phyloP scores from a whole-genome alignment of 2,888 invertebrate genomes.

The Epinotia demarniana region DNA sequence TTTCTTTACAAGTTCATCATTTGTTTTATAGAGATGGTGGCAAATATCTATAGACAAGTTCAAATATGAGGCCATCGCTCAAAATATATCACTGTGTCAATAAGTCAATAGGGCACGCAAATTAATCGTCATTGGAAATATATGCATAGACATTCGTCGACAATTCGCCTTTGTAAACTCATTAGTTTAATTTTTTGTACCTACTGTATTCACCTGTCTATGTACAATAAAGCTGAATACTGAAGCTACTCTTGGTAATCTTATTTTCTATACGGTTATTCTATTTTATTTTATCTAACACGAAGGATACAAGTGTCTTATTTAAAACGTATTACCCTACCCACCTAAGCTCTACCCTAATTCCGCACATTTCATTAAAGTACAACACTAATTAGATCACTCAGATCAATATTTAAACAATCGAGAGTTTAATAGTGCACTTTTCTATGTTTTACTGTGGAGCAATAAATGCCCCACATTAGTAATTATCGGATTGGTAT shows the following conservation, averaged over 20 bases:
- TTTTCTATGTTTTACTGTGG: conserved; percentile 64
- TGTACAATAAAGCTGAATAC: no score
- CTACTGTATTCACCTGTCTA: no score
- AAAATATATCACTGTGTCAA: no score
- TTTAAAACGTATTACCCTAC: neutral
- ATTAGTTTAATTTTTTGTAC: no score
- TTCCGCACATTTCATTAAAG: neutral
- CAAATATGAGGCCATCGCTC: no score
- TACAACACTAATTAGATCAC: conserved; percentile 6
- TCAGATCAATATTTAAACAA: conserved; percentile 19
- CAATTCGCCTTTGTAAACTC: neutral
- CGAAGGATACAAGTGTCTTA: neutral
- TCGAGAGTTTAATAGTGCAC: conserved; percentile 22
- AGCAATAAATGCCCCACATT: conserved; percentile 72
- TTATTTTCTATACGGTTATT: no score
- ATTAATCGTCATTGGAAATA: neutral
- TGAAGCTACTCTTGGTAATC: no score
- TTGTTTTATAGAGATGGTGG: no score
- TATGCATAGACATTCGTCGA: neutral
- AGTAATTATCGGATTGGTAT: conserved; percentile 73
- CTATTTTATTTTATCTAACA: neutral
- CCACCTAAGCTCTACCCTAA: neutral
- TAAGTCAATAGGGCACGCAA: neutral
- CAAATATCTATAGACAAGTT: no score
- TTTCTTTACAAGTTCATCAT: no score